These are phyloP conservation scores for Chelmon rostratus DNA, from an alignment of 2,797 vertebrate species.

Conservation along the genomic window DNA sequence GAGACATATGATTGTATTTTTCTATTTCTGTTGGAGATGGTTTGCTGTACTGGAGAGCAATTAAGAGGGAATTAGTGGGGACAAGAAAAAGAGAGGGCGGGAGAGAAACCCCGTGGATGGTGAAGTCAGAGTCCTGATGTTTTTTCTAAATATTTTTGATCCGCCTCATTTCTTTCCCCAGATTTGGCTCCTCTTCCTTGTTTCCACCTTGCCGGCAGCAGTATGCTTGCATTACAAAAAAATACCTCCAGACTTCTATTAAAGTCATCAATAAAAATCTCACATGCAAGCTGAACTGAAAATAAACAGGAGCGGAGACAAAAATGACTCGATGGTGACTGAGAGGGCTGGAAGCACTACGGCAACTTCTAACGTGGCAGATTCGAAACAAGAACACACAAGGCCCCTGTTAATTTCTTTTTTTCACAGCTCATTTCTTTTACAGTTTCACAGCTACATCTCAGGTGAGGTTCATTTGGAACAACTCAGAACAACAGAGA, in stretches of 20 bases:
- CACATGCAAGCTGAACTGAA: slow-evolving; percentile 69
- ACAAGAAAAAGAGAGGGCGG: slow-evolving; percentile 15
- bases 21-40: slow-evolving; percentile 40
- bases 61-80: slow-evolving; percentile 43
- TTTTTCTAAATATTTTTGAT: slow-evolving; percentile 59
- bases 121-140: slow-evolving; percentile 40
- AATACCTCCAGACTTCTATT: slow-evolving; percentile 64
- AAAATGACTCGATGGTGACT: slow-evolving; percentile 61
- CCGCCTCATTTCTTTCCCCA: slow-evolving; percentile 57
- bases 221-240: slow-evolving; percentile 38
- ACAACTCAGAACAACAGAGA: slow-evolving; percentile 53
- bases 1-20: slow-evolving; percentile 46
- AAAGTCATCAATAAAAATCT: slow-evolving; percentile 77
- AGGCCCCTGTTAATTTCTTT: slow-evolving; percentile 29
- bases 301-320: slow-evolving; percentile 70
- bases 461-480: slow-evolving; percentile 68
- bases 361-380: slow-evolving; percentile 26
- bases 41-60: slow-evolving; percentile 27
- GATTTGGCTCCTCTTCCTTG: slow-evolving; percentile 49
- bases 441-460: slow-evolving; percentile 38
- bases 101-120: slow-evolving; percentile 28
- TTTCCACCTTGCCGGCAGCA: slow-evolving; percentile 56
- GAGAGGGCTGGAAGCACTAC: slow-evolving; percentile 50
- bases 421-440: slow-evolving; percentile 43
- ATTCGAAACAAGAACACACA: slow-evolving; percentile 46